phyloP scores from a whole-genome alignment of 2,113 vertebrate genomes.

The Lipotes vexillifer region DNA sequence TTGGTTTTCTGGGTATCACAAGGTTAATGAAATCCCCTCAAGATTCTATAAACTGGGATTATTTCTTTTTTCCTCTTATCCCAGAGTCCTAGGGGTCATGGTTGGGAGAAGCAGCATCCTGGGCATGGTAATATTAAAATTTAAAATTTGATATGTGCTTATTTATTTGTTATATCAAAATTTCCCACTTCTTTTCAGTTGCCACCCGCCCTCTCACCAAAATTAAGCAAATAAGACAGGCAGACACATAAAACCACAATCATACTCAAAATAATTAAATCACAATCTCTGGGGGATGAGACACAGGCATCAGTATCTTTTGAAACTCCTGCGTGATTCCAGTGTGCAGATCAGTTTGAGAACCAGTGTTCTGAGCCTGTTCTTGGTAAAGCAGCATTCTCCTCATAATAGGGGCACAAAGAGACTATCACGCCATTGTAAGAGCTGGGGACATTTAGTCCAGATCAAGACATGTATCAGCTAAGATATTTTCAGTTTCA shows the following conservation, averaged over 20 bases:
- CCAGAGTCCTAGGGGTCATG: not conserved
- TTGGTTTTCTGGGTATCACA: not conserved
- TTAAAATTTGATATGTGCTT: not conserved
- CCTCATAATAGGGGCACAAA: not conserved
- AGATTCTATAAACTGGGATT: not conserved
- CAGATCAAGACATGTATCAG: not conserved
- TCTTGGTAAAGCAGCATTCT: not conserved
- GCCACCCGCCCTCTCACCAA: not conserved
- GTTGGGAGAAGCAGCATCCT: not conserved
- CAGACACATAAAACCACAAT: not conserved
- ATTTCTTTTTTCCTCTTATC: not conserved
- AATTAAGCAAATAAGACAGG: conserved; percentile 7
- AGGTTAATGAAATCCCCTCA: conserved; percentile 14
- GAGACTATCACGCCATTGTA: not conserved
- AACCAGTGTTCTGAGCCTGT: not conserved
- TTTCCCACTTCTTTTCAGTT: not conserved
- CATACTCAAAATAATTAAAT: not conserved
- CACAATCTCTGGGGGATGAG: not conserved
- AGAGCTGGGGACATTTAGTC: not conserved
- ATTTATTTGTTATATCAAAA: not conserved
- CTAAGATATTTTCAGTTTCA: conserved; percentile 12
- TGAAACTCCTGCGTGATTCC: not conserved
- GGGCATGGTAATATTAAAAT: not conserved
- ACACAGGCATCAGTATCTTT: not conserved
- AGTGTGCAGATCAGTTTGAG: not conserved